phyloP scores from a whole-genome alignment of 2,113 vertebrate genomes.

The Amblyornis subalaris region DNA sequence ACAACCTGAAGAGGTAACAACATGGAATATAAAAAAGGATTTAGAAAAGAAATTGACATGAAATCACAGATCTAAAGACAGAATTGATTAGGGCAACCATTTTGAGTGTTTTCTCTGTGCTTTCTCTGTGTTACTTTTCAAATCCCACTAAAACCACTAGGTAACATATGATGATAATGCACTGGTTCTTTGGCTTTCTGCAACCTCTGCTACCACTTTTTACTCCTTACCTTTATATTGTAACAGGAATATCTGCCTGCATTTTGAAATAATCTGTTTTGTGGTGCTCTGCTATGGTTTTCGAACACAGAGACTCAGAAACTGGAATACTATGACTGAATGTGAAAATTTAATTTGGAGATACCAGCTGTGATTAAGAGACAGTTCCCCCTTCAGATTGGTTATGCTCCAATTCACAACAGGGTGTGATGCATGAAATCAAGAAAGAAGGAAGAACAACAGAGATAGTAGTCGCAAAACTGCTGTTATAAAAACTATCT shows the following conservation, averaged over 20 bases:
- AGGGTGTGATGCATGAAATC: not conserved
- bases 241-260: not conserved
- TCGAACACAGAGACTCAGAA: not conserved
- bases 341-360: conserved; percentile 17
- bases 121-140: not conserved
- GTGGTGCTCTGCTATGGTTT: not conserved
- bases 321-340: not conserved
- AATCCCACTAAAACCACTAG: not conserved
- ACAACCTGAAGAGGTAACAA: not conserved
- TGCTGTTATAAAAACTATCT: not conserved
- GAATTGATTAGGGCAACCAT: not conserved
- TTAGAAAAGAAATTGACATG: not conserved
- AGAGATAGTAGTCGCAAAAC: not conserved
- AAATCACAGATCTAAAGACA: not conserved
- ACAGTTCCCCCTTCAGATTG: not conserved
- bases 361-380: conserved; percentile 18
- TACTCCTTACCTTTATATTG: not conserved
- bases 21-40: not conserved
- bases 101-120: not conserved
- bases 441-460: not conserved
- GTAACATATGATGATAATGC: not conserved
- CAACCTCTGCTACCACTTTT: not conserved
- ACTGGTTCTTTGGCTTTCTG: not conserved
- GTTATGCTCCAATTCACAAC: conserved; percentile 28
- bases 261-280: not conserved